Evolutionary conservation across 1,140 invertebrate genomes (phyloP).

Genomic region (Meloidogyne floridensis): DNA sequence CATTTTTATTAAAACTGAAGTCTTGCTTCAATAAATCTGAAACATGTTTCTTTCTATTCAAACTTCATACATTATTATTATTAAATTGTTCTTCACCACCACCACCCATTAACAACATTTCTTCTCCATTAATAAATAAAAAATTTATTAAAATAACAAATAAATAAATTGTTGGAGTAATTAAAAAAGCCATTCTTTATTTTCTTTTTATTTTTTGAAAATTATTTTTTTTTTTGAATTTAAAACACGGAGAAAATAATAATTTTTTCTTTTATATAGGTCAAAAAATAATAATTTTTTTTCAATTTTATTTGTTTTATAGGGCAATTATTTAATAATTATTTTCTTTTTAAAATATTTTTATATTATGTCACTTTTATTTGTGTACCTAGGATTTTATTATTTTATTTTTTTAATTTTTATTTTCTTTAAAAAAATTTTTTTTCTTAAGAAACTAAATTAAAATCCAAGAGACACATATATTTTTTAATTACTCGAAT

Average conservation of each 20-base stretch:
- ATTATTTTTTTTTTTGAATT: too few species aligned
- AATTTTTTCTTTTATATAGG: neutral
- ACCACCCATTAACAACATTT: neutral
- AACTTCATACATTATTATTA: neutral
- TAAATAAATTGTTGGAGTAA: neutral
- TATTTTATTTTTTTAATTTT: neutral
- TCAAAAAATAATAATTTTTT: neutral
- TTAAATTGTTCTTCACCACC: neutral
- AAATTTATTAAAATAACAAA: neutral
- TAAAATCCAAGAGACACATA: too few species aligned
- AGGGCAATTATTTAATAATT: neutral
- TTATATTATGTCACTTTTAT: neutral
- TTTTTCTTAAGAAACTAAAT: neutral
- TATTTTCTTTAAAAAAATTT: neutral
- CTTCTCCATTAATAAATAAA: neutral
- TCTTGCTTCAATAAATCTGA: too few species aligned
- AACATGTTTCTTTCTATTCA: too few species aligned
- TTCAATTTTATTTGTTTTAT: neutral
- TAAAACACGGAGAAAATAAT: neutral
- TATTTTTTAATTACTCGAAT: neutral
- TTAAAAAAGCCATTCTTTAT: neutral
- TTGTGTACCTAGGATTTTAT: neutral
- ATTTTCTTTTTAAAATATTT: neutral
- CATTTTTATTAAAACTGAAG: too few species aligned
- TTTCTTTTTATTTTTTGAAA: neutral